Evolutionary conservation across 1,140 invertebrate species (phyloP).

Genomic region (Galendromus occidentalis): DNA sequence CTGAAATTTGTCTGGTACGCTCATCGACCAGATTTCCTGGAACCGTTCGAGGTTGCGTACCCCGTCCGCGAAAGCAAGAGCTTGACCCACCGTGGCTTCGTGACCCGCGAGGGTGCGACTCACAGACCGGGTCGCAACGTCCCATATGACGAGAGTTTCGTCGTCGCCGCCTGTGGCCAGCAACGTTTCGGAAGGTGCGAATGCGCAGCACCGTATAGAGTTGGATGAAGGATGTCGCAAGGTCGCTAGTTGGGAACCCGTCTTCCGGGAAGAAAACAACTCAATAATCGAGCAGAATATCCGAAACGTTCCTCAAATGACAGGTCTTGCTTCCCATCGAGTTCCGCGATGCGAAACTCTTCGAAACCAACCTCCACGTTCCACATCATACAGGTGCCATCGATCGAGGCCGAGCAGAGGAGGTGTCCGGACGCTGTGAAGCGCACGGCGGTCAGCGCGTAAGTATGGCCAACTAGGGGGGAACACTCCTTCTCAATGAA

Average conservation of each 20-base stretch:
- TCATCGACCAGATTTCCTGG: background rate
- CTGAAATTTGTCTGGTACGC: slow-evolving; percentile 11
- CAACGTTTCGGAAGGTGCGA: slow-evolving; percentile 41
- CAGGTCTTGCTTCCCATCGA: background rate
- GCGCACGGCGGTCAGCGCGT: slow-evolving; percentile 31
- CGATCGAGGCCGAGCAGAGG: slow-evolving; percentile 46
- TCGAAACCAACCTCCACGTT: slow-evolving; percentile 32
- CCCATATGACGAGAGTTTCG: slow-evolving; percentile 49
- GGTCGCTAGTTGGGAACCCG: slow-evolving; percentile 37
- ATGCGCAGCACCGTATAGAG: slow-evolving; percentile 42
- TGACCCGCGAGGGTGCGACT: slow-evolving; percentile 43
- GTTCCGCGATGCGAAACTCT: background rate
- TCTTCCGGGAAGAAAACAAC: slow-evolving; percentile 26
- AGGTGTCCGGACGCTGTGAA: slow-evolving; percentile 49
- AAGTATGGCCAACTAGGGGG: slow-evolving; percentile 29
- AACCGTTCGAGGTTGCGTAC: background rate
- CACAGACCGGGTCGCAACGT: slow-evolving; percentile 39
- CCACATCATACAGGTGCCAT: slow-evolving; percentile 49
- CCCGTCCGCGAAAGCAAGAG: background rate
- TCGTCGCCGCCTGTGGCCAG: slow-evolving; percentile 50
- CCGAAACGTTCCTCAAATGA: background rate
- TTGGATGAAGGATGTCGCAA: slow-evolving; percentile 43
- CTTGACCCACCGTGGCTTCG: slow-evolving; percentile 32
- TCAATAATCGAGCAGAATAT: background rate
- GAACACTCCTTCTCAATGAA: slow-evolving; percentile 25